phyloP scores from a whole-genome alignment of 2,797 vertebrate genomes.

The Ctenosaura bakeri region DNA sequence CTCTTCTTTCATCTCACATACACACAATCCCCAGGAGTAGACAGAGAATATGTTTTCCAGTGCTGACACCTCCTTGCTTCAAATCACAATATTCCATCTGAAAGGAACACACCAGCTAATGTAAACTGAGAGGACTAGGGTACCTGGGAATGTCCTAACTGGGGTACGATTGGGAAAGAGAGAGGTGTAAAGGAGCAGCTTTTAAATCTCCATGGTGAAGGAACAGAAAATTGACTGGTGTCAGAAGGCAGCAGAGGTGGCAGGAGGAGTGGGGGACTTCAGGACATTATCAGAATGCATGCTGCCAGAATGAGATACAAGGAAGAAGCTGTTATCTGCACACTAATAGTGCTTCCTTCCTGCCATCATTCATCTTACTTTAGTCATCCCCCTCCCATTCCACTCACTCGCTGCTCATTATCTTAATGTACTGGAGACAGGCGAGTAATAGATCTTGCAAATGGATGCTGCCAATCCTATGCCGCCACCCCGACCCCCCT shows the following conservation, averaged over 20 bases:
- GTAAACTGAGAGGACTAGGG: rapidly evolving
- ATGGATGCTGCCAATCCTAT: not conserved
- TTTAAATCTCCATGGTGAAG: rapidly evolving
- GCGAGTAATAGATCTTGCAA: rapidly evolving
- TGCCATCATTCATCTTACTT: rapidly evolving
- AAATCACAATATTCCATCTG: not conserved
- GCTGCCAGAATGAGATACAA: rapidly evolving
- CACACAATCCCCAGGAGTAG: not conserved
- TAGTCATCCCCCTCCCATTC: not conserved
- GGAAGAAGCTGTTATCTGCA: not conserved
- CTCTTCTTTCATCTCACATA: not conserved
- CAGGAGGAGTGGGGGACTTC: not conserved
- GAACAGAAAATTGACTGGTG: not conserved
- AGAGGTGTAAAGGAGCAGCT: constrained; percentile 6
- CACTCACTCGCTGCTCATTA: not conserved
- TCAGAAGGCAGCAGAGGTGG: not conserved
- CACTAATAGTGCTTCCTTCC: rapidly evolving
- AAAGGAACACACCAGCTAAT: not conserved
- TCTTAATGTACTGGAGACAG: not conserved
- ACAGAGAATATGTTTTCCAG: not conserved
- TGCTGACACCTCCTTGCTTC: not conserved
- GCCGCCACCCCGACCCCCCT: not conserved
- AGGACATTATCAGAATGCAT: not conserved
- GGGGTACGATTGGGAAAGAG: not conserved
- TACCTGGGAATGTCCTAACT: too few relatives aligned